phyloP scores from a whole-genome alignment of 2,888 invertebrate genomes.

The Nephrotoma flavescens region DNA sequence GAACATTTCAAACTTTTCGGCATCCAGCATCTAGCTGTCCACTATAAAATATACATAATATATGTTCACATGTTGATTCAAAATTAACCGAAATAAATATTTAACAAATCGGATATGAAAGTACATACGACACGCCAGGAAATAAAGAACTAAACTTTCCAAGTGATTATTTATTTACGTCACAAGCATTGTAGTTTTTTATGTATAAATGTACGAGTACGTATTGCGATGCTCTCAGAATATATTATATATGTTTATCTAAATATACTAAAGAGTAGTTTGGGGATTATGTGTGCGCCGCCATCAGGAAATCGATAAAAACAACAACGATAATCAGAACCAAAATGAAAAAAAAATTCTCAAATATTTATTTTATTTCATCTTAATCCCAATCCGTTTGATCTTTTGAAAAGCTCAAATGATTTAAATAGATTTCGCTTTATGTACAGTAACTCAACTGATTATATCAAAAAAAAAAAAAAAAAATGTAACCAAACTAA shows the following conservation, averaged over 20 bases:
- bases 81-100: neutral
- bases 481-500: neutral
- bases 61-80: neutral
- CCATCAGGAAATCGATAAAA: neutral
- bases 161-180: neutral
- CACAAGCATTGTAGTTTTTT: neutral
- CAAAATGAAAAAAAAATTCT: neutral
- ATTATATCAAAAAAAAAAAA: neutral
- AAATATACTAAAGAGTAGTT: too few relatives aligned
- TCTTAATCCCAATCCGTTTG: neutral
- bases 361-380: neutral
- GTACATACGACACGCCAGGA: neutral
- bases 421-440: neutral
- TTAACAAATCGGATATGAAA: neutral
- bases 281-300: neutral
- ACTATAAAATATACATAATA: too few relatives aligned
- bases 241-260: too few relatives aligned
- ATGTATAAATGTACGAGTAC: too few relatives aligned
- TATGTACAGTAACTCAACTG: neutral
- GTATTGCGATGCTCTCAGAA: too few relatives aligned
- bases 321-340: neutral
- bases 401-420: neutral
- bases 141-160: neutral
- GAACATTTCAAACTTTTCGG: too few relatives aligned
- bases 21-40: too few relatives aligned